Evolutionary conservation across 30 jellyfish, hydroid and myxozoan species (phyloP).

Genomic region (Turritopsis rubra): DNA sequence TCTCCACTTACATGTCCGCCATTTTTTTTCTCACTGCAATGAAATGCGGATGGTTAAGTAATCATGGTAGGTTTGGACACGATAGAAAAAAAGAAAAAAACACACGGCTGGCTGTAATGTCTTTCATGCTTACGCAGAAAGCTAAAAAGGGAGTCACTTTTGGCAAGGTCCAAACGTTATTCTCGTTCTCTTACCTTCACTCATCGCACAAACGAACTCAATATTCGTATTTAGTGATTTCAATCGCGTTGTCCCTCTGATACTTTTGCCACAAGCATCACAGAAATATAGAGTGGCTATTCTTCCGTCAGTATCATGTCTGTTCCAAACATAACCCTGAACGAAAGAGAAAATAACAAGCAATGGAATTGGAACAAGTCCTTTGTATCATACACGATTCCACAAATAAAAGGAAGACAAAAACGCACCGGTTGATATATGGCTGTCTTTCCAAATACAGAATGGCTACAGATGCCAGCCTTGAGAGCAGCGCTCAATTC

Average conservation of each 20-base stretch:
- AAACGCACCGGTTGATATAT: slow-evolving; percentile 60
- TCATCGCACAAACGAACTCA: slow-evolving; percentile 59
- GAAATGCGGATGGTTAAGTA: too few relatives aligned
- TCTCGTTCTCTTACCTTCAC: slow-evolving; percentile 34
- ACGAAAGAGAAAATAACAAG: not conserved
- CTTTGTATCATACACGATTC: not conserved
- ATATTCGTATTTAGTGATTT: slow-evolving; percentile 27
- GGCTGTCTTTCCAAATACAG: slow-evolving; percentile 48
- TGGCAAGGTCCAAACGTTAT: not conserved
- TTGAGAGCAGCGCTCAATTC: slow-evolving; percentile 75
- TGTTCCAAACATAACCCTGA: slow-evolving; percentile 37
- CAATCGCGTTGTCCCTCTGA: slow-evolving; percentile 63
- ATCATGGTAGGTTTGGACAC: too few relatives aligned
- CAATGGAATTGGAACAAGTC: not conserved
- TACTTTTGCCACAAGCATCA: slow-evolving; percentile 64
- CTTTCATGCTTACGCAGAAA: too few relatives aligned
- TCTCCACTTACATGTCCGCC: too few relatives aligned
- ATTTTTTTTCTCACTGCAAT: too few relatives aligned
- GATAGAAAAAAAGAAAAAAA: too few relatives aligned
- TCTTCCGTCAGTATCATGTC: slow-evolving; percentile 13
- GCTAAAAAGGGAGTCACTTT: not conserved
- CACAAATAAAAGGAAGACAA: not conserved
- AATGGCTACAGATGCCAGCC: slow-evolving; percentile 65
- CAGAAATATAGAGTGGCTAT: slow-evolving; percentile 30
- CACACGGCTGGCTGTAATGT: too few relatives aligned